Conservation (phyloP, 1,140 invertebrate genomes). For the Zaprionus davidi region DNA sequence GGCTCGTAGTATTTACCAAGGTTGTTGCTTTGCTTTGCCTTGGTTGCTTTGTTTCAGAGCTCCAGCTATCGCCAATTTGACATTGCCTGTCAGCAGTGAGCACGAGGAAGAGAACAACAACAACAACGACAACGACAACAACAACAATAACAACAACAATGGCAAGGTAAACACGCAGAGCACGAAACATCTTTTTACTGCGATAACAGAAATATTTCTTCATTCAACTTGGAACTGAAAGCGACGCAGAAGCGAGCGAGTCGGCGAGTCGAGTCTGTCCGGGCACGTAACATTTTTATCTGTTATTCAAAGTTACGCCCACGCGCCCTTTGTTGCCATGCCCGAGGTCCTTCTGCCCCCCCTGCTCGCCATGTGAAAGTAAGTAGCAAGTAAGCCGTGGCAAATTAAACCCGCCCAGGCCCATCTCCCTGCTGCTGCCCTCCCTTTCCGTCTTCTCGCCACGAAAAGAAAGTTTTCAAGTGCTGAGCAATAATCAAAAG, state of each 20-base stretch:
- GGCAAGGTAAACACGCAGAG: constrained; percentile 70
- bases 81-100: constrained; percentile 27
- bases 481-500: constrained; percentile 78
- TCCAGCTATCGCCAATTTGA: constrained; percentile 30
- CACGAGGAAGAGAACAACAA: background rate
- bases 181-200: constrained; percentile 79
- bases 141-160: constrained; percentile 51
- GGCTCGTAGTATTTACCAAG: constrained; percentile 39
- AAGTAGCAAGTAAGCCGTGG: constrained; percentile 51
- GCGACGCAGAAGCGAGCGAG: constrained; percentile 18
- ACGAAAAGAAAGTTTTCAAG: constrained; percentile 69
- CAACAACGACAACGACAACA: background rate
- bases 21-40: constrained; percentile 29
- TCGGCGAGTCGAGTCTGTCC: constrained; percentile 13
- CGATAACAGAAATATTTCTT: constrained; percentile 78
- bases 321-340: constrained; percentile 23
- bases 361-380: constrained; percentile 38
- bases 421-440: background rate
- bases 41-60: constrained; percentile 21
- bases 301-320: constrained; percentile 76
- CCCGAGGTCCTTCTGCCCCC: constrained; percentile 1
- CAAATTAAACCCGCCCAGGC: constrained; percentile 43
- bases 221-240: constrained; percentile 68
- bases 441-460: background rate
- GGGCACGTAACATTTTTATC: constrained; percentile 79